Conservation (phyloP, 2,113 vertebrate genomes). For the Vanacampus margaritifer region DNA sequence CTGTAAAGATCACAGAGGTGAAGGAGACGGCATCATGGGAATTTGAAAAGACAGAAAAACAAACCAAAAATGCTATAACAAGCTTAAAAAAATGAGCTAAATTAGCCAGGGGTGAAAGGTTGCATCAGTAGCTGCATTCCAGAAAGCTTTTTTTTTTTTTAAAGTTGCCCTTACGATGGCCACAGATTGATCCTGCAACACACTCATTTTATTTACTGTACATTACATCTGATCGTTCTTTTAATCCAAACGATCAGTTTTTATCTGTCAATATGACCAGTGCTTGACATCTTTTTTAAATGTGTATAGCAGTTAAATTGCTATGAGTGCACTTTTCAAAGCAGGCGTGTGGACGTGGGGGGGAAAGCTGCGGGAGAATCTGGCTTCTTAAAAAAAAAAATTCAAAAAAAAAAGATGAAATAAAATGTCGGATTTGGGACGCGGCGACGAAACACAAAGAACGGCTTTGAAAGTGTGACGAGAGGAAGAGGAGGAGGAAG, state of each 20-base stretch:
- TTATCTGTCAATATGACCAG: not conserved
- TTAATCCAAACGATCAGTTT: no score
- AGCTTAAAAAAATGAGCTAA: not conserved
- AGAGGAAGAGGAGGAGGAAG: slow-evolving; percentile 6
- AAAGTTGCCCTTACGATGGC: not conserved
- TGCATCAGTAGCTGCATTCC: not conserved
- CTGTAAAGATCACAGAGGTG: not conserved
- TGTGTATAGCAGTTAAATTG: not conserved
- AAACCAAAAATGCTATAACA: not conserved
- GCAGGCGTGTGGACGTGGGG: not conserved
- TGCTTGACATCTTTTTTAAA: not conserved
- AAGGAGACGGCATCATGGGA: not conserved
- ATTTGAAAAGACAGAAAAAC: not conserved
- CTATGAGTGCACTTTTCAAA: not conserved
- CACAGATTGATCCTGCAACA: not conserved
- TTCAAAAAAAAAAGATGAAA: not conserved
- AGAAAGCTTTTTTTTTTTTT: not conserved
- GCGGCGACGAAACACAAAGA: not conserved
- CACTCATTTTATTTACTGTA: not conserved
- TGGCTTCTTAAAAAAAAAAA: not conserved
- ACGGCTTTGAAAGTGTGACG: slow-evolving; percentile 1
- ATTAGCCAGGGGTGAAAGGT: no score
- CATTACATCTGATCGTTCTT: not conserved
- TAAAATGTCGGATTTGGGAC: slow-evolving; percentile 1
- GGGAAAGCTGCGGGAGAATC: not conserved